phyloP scores from a whole-genome alignment of 2,888 invertebrate species.

The Polietes domitor region DNA sequence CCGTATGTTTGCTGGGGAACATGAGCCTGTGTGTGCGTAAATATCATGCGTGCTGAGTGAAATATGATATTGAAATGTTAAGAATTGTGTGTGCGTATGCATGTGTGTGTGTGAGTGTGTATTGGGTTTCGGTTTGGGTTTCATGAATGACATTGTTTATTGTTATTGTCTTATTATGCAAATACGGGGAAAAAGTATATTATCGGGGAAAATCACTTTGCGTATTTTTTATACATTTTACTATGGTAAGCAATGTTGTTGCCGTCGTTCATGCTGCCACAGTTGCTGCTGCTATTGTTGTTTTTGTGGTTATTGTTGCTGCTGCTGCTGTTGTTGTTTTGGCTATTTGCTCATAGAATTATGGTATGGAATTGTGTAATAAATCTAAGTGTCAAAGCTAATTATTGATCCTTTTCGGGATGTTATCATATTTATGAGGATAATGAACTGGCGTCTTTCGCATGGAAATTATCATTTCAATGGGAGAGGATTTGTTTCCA shows the following conservation, averaged over 20 bases:
- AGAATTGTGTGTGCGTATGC: conserved; percentile 48
- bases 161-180: conserved; percentile 62
- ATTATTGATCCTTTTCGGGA: conserved; percentile 51
- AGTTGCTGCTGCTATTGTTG: neutral
- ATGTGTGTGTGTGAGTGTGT: conserved; percentile 45
- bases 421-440: conserved; percentile 19
- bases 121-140: conserved; percentile 39
- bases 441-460: neutral
- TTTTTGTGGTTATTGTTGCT: neutral
- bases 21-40: neutral
- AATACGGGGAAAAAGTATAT: conserved; percentile 37
- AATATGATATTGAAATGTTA: conserved; percentile 58
- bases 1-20: neutral
- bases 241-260: neutral
- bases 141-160: conserved; percentile 59
- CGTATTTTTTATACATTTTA: conserved; percentile 14
- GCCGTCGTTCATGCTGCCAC: neutral
- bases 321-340: neutral
- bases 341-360: conserved; percentile 36
- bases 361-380: conserved; percentile 43
- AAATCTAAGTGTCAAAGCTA: conserved; percentile 58
- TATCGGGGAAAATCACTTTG: conserved; percentile 32
- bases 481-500: neutral
- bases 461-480: neutral
- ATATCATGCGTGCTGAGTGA: conserved; percentile 55